These are phyloP conservation scores for Leistus spinibarbis DNA, from an alignment of 2,888 invertebrate species.

Conservation along the genomic window DNA sequence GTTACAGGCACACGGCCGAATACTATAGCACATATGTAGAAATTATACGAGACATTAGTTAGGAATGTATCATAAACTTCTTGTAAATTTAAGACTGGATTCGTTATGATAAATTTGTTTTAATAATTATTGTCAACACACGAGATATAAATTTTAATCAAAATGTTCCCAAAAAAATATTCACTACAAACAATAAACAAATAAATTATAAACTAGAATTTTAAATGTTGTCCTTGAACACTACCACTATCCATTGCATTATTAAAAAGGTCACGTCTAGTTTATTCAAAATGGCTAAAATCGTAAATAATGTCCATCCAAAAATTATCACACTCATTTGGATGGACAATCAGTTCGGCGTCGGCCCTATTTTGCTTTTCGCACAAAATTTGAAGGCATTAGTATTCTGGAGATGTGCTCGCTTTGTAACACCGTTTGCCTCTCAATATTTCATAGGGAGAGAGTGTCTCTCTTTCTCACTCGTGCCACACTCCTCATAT, in stretches of 20 bases:
- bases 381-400: not conserved
- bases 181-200: not conserved
- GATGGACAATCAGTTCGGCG: not conserved
- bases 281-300: not conserved
- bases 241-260: not conserved
- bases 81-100: no score
- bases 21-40: no score
- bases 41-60: no score
- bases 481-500: not conserved
- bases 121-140: not conserved
- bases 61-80: no score
- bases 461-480: not conserved
- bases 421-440: not conserved
- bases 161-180: not conserved
- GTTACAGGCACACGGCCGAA: no score
- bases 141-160: not conserved
- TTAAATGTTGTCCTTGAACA: not conserved
- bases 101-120: no score
- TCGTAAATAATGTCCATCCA: not conserved
- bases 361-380: not conserved
- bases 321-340: not conserved
- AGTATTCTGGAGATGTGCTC: not conserved
- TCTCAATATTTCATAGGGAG: slow-evolving; percentile 13
- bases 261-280: not conserved
- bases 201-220: not conserved